Percentiles rank a stretch among this genome's conserved stretches.
These are phyloP conservation scores for Polietes domitor DNA, from an alignment of 2,888 invertebrate species.

Conservation along the genomic window DNA sequence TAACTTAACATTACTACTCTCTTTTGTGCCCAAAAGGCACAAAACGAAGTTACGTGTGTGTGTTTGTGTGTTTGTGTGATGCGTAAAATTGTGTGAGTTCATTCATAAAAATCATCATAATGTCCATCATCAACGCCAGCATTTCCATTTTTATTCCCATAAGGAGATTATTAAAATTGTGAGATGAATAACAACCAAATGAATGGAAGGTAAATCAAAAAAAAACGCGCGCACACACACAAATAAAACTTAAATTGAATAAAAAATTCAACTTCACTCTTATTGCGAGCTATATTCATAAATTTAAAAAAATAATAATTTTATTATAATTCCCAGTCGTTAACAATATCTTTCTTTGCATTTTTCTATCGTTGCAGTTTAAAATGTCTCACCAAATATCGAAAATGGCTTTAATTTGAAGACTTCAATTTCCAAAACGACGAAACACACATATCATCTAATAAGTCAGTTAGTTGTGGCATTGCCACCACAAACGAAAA, in stretches of 20 bases:
- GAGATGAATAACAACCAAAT: constrained; percentile 1
- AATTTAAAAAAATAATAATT: neutral
- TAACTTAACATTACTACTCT: neutral
- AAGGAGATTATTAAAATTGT: constrained; percentile 21
- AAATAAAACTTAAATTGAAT: neutral
- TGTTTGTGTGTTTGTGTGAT: too few relatives aligned
- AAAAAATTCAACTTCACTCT: neutral
- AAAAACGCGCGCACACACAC: too few relatives aligned
- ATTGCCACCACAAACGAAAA: constrained; percentile 2
- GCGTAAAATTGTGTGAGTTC: neutral
- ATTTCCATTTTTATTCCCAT: neutral
- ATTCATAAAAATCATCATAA: constrained; percentile 21
- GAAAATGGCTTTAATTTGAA: constrained; percentile 19
- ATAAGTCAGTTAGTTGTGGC: neutral
- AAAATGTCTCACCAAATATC: neutral
- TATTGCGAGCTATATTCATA: neutral
- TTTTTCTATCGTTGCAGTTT: neutral
- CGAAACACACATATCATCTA: constrained; percentile 20
- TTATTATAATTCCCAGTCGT: too few relatives aligned
- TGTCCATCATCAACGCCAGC: neutral
- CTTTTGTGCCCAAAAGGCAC: neutral
- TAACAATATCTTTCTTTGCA: too few relatives aligned
- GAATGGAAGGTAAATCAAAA: too few relatives aligned
- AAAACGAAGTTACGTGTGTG: constrained; percentile 9
- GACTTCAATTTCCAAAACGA: neutral